Base-by-base conservation (phyloP, 2,113 vertebrate genomes). In the Desmodus rotundus region DNA sequence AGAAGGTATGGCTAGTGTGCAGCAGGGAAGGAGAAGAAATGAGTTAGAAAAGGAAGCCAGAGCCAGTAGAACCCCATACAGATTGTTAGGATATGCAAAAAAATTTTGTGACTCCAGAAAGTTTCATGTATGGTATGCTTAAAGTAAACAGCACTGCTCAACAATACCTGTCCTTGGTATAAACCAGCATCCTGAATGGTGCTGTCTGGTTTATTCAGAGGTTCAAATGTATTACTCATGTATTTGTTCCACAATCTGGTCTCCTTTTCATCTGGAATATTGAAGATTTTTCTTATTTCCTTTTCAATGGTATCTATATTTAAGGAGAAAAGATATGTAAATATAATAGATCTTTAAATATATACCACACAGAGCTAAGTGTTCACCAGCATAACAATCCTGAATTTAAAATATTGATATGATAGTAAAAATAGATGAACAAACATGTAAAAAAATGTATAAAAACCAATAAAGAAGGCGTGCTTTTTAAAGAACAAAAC, bases 211-310 rank as follows among this genome's bases (percentile, higher is more conserved):
- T 99, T 99, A 98, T 99, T 99, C 96, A 99, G 98, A 86, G 99
- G 99, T 98, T 99, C 99, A 96, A 99, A 99, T 89, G 99, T 99
- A 98, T 99, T 99, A 99, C 99, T 99, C 99, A 99, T 99, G 98
- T 99, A 99, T 98, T 99, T 99, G 98, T 99, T 99, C 99, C 99
- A 99, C 98, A 99, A 98, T 97, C 99, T 98, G 97, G 99, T 99
- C 98, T 99, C 99, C 98, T 99, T 99, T 98, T 99, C 99, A 94
- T 99, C 98, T 45, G 99, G 98, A 98, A 99, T 99, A 99, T 96
- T 99, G 98, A 99, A 99, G 96, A 99, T 99, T 98, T 99, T 99
- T 97, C 99, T 98, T 99, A 99, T 99, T 97, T 99, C 99, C 95
- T 99, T 99, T 98, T 99, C 99, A 94, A 99, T 99, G 97, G 99